A percentile compares a stretch with the other conserved stretches of the same genome.
phyloP scores from a whole-genome alignment of 1,140 invertebrate genomes.

The Formica exsecta region DNA sequence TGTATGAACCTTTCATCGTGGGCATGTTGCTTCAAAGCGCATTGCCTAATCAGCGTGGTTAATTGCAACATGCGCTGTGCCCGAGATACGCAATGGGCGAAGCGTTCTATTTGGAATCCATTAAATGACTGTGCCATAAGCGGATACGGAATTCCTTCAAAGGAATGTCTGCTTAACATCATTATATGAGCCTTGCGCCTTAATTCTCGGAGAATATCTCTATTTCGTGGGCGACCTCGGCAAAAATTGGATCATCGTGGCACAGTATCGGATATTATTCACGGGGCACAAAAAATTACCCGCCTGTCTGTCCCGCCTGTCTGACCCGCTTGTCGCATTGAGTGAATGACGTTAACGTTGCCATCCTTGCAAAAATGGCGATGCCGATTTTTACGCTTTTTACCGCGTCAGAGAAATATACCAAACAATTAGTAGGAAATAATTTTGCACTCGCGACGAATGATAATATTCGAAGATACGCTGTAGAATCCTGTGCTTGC shows the following conservation, averaged over 20 bases:
- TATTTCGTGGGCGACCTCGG: background rate
- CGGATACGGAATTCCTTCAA: slow-evolving; percentile 55
- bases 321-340: background rate
- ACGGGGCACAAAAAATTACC: background rate
- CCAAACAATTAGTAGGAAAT: background rate
- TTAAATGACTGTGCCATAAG: slow-evolving; percentile 52
- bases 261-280: background rate
- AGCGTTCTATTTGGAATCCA: slow-evolving; percentile 56
- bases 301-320: background rate
- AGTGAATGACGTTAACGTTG: background rate
- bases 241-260: background rate
- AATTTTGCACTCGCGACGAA: background rate
- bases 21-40: slow-evolving; percentile 54
- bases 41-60: slow-evolving; percentile 63
- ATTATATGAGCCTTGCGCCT: slow-evolving; percentile 23
- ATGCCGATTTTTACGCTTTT: background rate
- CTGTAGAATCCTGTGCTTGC: background rate
- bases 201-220: slow-evolving; percentile 32
- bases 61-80: slow-evolving; percentile 55
- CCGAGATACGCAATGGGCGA: slow-evolving; percentile 47
- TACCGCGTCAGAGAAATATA: background rate
- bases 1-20: slow-evolving; percentile 46
- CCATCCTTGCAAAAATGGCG: background rate
- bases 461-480: background rate
- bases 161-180: slow-evolving; percentile 43